phyloP scores from a whole-genome alignment of 2,888 invertebrate genomes.

The Xanthorhoe designata region DNA sequence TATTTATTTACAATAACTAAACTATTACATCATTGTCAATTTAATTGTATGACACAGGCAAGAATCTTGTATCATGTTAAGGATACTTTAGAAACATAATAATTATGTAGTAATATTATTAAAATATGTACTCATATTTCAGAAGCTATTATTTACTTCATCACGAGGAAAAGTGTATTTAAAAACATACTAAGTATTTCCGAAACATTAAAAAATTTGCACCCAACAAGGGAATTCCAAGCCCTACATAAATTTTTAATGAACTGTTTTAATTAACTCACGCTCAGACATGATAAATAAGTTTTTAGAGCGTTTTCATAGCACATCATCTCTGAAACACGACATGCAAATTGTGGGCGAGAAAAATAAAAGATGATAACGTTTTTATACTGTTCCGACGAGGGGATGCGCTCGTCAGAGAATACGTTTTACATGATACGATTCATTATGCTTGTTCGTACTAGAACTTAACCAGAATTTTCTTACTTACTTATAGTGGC shows the following conservation, averaged over 20 bases:
- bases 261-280: slow-evolving; percentile 68
- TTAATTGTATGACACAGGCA: too few relatives aligned
- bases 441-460: neutral
- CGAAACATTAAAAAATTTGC: slow-evolving; percentile 27
- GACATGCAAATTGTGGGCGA: slow-evolving; percentile 80
- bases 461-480: too few relatives aligned
- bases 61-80: too few relatives aligned
- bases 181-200: neutral
- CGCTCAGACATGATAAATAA: slow-evolving; percentile 73
- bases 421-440: slow-evolving; percentile 53
- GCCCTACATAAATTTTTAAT: slow-evolving; percentile 46
- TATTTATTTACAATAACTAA: too few relatives aligned
- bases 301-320: slow-evolving; percentile 73
- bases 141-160: neutral
- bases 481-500: too few relatives aligned
- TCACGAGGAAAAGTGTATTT: neutral
- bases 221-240: slow-evolving; percentile 36
- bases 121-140: neutral
- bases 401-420: slow-evolving; percentile 49
- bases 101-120: too few relatives aligned
- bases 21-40: too few relatives aligned
- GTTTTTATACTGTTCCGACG: slow-evolving; percentile 78
- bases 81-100: too few relatives aligned
- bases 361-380: slow-evolving; percentile 81
- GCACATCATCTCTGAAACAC: slow-evolving; percentile 81